These are phyloP conservation scores for Armadillidium nasatum DNA, from an alignment of 1,140 invertebrate species.

Conservation along the genomic window DNA sequence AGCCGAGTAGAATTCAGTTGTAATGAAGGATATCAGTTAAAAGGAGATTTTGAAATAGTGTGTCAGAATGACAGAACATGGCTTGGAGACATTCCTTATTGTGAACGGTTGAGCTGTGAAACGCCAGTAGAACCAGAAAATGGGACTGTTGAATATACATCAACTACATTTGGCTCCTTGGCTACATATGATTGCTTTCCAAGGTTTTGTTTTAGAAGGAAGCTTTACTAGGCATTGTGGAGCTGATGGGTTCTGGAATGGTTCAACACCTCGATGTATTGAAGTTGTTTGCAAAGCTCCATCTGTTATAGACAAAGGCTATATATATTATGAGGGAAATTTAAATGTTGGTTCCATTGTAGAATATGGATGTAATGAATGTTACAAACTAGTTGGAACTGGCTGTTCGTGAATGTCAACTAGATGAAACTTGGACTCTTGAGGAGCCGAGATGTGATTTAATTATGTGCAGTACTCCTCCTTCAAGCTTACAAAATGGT, in stretches of 20 bases:
- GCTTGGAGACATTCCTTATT: slow-evolving; percentile 42
- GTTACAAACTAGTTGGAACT: slow-evolving; percentile 48
- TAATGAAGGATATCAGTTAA: slow-evolving; percentile 47
- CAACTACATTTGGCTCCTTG: slow-evolving; percentile 35
- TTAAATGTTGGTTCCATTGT: slow-evolving; percentile 40
- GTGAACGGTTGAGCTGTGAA: slow-evolving; percentile 47
- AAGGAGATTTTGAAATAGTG: slow-evolving; percentile 43
- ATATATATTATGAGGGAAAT: slow-evolving; percentile 40
- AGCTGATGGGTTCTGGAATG: slow-evolving; percentile 44
- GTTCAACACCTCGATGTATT: slow-evolving; percentile 44
- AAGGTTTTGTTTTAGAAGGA: slow-evolving; percentile 43
- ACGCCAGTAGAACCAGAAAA: slow-evolving; percentile 39
- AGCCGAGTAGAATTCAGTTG: slow-evolving; percentile 48
- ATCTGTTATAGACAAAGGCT: slow-evolving; percentile 44
- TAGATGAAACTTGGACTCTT: slow-evolving; percentile 49
- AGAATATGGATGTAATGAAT: slow-evolving; percentile 50
- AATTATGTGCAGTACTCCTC: slow-evolving; percentile 35
- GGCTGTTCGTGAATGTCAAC: slow-evolving; percentile 48
- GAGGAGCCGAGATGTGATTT: slow-evolving; percentile 39
- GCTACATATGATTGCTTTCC: slow-evolving; percentile 38
- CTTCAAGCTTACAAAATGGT: slow-evolving; percentile 35
- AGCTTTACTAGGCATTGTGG: slow-evolving; percentile 31
- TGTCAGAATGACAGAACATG: slow-evolving; percentile 46
- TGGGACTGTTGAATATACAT: slow-evolving; percentile 33
- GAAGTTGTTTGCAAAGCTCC: slow-evolving; percentile 45